phyloP scores from a whole-genome alignment of 2,888 invertebrate genomes.

The Tuta absoluta region DNA sequence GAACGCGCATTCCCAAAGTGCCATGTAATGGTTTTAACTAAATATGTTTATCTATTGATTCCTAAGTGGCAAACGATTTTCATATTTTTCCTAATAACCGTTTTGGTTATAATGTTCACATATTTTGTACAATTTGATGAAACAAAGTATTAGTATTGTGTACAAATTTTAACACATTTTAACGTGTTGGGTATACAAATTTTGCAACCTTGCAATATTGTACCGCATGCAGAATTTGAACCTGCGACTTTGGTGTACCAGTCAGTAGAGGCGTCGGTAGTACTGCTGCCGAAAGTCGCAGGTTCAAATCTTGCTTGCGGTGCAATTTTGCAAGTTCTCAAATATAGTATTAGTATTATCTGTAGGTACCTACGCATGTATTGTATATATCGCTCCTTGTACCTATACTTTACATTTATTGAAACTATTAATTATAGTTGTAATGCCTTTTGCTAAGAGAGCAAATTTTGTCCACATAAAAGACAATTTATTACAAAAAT shows the following conservation, averaged over 20 bases:
- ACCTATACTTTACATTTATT: constrained; percentile 13
- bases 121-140: background rate
- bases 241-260: too few relatives aligned
- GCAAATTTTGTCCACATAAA: constrained; percentile 2
- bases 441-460: constrained; percentile 5
- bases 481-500: background rate
- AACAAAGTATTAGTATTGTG: background rate
- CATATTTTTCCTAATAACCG: background rate
- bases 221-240: too few relatives aligned
- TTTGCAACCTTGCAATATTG: too few relatives aligned
- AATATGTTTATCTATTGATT: too few relatives aligned
- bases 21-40: too few relatives aligned
- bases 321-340: too few relatives aligned
- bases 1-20: too few relatives aligned
- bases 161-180: too few relatives aligned
- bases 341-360: constrained; percentile 1
- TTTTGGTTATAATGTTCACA: background rate
- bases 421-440: background rate
- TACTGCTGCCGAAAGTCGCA: too few relatives aligned
- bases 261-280: too few relatives aligned
- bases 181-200: too few relatives aligned
- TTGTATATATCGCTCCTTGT: constrained; percentile 21
- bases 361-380: constrained; percentile 1
- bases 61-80: background rate
- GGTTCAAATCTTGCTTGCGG: too few relatives aligned